Evolutionary conservation across 1,140 invertebrate genomes (phyloP).

Genomic region (Subanguina moxae): DNA sequence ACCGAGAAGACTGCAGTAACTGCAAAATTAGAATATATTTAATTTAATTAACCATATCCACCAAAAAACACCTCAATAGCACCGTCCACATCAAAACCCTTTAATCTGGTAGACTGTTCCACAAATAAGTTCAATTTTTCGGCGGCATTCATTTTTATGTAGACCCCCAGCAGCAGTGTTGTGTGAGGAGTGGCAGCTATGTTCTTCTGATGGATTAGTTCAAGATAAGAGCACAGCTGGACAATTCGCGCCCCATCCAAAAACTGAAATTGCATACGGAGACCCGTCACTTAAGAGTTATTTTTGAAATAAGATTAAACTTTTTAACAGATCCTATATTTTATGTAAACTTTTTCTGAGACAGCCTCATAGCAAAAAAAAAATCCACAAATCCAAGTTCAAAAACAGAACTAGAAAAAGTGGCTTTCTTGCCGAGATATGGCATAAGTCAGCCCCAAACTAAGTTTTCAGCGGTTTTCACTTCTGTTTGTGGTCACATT

Average conservation of each 20-base stretch:
- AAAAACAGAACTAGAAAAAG: too few species aligned
- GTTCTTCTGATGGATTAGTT: constrained; percentile 44
- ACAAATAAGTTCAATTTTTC: constrained; percentile 48
- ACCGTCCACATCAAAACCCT: constrained; percentile 37
- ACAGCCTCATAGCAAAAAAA: too few species aligned
- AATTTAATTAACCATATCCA: constrained; percentile 12
- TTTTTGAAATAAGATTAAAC: too few species aligned
- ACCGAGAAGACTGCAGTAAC: constrained; percentile 41
- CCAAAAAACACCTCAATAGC: constrained; percentile 53
- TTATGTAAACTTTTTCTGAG: too few species aligned
- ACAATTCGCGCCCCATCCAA: constrained; percentile 45
- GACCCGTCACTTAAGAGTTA: too few species aligned
- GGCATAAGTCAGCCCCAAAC: too few species aligned
- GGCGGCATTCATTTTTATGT: constrained; percentile 42
- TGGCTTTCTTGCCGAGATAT: too few species aligned
- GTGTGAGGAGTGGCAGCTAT: constrained; percentile 49
- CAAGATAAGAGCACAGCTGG: constrained; percentile 52
- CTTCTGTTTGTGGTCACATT: too few species aligned
- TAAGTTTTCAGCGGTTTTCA: too few species aligned
- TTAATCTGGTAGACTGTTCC: constrained; percentile 25
- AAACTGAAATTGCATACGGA: constrained; percentile 37
- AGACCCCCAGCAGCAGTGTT: constrained; percentile 49
- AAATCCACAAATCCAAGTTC: too few species aligned
- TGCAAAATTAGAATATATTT: constrained; percentile 21
- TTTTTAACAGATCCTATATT: too few species aligned